phyloP scores from a whole-genome alignment of 2,888 invertebrate species.

The Drosophila paranaensis region DNA sequence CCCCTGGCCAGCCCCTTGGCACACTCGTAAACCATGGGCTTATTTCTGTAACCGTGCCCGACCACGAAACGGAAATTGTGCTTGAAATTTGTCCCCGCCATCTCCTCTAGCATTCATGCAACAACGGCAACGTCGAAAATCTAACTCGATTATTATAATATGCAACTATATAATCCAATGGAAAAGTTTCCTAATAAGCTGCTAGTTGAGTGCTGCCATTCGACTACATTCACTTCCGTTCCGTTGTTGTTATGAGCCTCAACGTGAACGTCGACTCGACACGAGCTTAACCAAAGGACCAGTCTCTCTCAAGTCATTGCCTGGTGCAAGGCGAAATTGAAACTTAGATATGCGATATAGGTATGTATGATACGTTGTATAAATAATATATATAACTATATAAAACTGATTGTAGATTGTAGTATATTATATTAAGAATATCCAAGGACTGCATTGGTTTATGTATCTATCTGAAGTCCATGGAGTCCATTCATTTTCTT shows the following conservation, averaged over 20 bases:
- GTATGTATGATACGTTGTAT: neutral
- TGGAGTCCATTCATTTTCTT: too few species aligned
- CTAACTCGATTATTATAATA: conserved; percentile 78
- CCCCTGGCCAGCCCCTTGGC: neutral
- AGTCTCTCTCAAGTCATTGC: conserved; percentile 32
- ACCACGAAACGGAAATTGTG: conserved; percentile 71
- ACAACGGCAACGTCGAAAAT: conserved; percentile 39
- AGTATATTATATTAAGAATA: too few species aligned
- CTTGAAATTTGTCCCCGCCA: conserved; percentile 62
- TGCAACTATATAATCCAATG: conserved; percentile 77
- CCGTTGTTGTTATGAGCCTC: conserved; percentile 36
- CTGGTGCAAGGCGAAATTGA: neutral
- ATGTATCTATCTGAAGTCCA: too few species aligned
- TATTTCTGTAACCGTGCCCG: conserved; percentile 62
- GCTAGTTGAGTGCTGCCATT: conserved; percentile 67
- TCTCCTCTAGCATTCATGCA: neutral
- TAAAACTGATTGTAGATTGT: too few species aligned
- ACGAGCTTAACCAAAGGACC: neutral
- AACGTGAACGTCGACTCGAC: conserved; percentile 1
- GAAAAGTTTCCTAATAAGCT: conserved; percentile 78
- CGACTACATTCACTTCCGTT: conserved; percentile 38
- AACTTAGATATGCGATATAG: neutral
- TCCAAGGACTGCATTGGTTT: too few species aligned
- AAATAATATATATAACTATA: neutral
- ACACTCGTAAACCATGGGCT: conserved; percentile 69